These are phyloP conservation scores for Macropodus opercularis DNA, from an alignment of 2,797 vertebrate genomes.

Conservation along the genomic window DNA sequence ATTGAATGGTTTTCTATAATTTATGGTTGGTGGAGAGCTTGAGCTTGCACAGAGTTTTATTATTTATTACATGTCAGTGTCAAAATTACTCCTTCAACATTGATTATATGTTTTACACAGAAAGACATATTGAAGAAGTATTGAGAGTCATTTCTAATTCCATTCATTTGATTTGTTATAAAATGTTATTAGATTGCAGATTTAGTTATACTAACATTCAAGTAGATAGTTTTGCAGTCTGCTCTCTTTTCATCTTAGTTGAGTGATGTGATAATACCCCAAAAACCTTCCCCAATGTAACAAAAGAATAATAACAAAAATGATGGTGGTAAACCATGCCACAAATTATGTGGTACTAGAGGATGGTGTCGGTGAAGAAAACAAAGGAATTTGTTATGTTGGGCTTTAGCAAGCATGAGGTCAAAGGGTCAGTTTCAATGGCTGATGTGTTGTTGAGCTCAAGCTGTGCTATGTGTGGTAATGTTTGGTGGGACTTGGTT, in stretches of 20 bases:
- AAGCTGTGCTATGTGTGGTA: conserved; percentile 15
- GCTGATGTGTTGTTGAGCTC: conserved; percentile 41
- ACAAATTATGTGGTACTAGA: conserved; percentile 19
- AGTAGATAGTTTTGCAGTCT: not conserved
- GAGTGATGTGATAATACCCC: conserved; percentile 9
- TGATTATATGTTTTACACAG: no score
- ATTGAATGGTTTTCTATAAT: no score
- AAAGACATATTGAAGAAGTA: fast-evolving
- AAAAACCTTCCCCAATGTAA: no score
- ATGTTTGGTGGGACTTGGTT: not conserved
- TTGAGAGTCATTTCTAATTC: not conserved
- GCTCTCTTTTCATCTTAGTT: not conserved
- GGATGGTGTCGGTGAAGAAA: conserved; percentile 24
- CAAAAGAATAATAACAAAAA: no score
- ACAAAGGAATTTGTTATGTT: conserved; percentile 39
- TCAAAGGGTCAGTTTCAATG: conserved; percentile 41
- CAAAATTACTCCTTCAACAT: no score
- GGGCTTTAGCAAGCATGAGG: conserved; percentile 41
- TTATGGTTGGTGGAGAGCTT: no score
- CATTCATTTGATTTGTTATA: no score
- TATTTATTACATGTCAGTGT: no score
- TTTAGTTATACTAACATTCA: no score
- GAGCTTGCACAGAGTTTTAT: no score
- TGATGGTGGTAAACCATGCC: conserved; percentile 40
- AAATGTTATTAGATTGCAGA: no score